Evolutionary conservation across 2,888 invertebrate genomes (phyloP).

Genomic region (Carabus problematicus): DNA sequence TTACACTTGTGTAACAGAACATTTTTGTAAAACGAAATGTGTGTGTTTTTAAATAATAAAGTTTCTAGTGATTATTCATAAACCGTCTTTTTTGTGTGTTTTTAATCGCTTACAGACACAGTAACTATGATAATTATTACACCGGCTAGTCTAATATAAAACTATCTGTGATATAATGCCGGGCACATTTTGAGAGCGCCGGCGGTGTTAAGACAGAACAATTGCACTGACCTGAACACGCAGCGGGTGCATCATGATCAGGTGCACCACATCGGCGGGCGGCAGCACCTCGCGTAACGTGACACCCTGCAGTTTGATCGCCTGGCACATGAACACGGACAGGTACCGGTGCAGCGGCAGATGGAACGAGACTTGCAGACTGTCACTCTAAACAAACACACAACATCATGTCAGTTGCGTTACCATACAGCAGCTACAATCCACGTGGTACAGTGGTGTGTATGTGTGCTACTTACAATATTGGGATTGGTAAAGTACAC

Average conservation of each 20-base stretch:
- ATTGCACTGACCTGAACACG: conserved; percentile 81
- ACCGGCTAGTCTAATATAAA: too few relatives aligned
- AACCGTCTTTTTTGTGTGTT: not conserved
- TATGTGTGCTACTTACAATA: conserved; percentile 63
- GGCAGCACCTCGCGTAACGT: conserved; percentile 82
- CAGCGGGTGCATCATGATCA: conserved; percentile 90
- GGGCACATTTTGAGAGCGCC: too few relatives aligned
- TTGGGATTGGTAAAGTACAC: conserved; percentile 76
- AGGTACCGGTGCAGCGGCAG: conserved; percentile 95
- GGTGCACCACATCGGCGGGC: conserved; percentile 76
- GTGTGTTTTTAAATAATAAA: too few relatives aligned
- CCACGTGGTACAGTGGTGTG: not conserved
- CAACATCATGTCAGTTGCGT: not conserved
- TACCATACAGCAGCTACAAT: not conserved
- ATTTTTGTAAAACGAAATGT: not conserved
- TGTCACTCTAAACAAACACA: conserved; percentile 69
- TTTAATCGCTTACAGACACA: not conserved
- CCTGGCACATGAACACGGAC: conserved; percentile 85
- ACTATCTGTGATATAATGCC: too few relatives aligned
- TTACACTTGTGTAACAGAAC: not conserved
- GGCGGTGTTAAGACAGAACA: too few relatives aligned
- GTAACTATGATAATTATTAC: not conserved
- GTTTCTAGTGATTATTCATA: too few relatives aligned
- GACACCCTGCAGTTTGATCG: conserved; percentile 80
- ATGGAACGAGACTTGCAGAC: conserved; percentile 93